A percentile compares a stretch with the other conserved stretches of the same genome.
Evolutionary conservation across 2,113 vertebrate species (phyloP).

Genomic region (Chionodraco myersi): DNA sequence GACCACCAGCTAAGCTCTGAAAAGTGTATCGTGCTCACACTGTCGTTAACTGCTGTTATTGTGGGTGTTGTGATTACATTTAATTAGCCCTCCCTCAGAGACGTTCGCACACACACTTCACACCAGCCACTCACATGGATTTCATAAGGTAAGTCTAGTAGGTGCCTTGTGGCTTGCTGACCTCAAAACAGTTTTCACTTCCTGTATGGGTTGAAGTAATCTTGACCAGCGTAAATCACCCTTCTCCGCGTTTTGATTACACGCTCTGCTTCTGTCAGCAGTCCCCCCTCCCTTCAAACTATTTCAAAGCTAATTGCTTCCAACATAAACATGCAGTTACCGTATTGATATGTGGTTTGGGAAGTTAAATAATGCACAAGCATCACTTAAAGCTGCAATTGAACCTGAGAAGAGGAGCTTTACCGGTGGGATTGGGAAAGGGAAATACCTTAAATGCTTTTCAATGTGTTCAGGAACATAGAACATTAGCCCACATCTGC

Average conservation of each 20-base stretch:
- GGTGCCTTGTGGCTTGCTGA: slow-evolving; percentile 68
- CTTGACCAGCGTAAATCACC: slow-evolving; percentile 71
- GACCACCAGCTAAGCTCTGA: slow-evolving; percentile 60
- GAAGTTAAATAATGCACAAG: slow-evolving; percentile 62
- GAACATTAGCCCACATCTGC: slow-evolving; percentile 57
- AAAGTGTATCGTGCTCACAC: slow-evolving; percentile 48
- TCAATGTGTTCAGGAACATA: slow-evolving; percentile 51
- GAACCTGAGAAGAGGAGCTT: slow-evolving; percentile 54
- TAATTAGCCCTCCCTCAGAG: slow-evolving; percentile 59
- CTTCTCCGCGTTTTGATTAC: slow-evolving; percentile 60
- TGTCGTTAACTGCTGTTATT: slow-evolving; percentile 55
- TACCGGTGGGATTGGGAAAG: slow-evolving; percentile 27
- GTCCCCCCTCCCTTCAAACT: slow-evolving; percentile 30
- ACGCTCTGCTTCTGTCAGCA: slow-evolving; percentile 62
- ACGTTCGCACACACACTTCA: slow-evolving; percentile 40
- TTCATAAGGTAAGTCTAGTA: slow-evolving; percentile 61
- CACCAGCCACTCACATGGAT: slow-evolving; percentile 60
- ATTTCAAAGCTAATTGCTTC: slow-evolving; percentile 74
- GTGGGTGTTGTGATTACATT: slow-evolving; percentile 61
- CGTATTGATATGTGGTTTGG: slow-evolving; percentile 69
- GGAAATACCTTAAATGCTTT: slow-evolving; percentile 61
- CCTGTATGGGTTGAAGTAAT: slow-evolving; percentile 60
- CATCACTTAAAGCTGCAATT: slow-evolving; percentile 44
- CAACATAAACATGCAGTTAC: slow-evolving; percentile 72
- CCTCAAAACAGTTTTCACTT: slow-evolving; percentile 73